Evolutionary conservation across 2,888 invertebrate species (phyloP).

Genomic region (Mesoligia furuncula): DNA sequence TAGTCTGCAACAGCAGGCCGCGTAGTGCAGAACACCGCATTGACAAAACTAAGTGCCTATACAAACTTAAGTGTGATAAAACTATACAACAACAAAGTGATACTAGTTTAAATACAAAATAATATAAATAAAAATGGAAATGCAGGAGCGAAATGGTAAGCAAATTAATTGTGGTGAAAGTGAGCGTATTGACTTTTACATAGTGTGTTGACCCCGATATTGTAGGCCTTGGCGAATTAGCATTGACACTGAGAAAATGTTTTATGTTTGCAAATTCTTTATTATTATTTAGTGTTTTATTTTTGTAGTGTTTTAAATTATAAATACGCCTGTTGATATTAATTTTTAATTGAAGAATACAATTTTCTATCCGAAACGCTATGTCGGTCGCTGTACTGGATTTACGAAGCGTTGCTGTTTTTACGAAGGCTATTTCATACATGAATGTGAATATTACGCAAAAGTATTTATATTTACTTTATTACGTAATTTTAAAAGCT

Average conservation of each 20-base stretch:
- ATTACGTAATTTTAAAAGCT: background rate
- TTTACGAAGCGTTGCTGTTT: background rate
- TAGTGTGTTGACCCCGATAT: conserved; percentile 68
- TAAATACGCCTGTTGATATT: background rate
- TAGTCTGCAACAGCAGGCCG: conserved; percentile 69
- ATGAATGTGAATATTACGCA: background rate
- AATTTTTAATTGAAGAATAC: no score
- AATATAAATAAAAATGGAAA: conserved; percentile 71
- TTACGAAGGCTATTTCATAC: background rate
- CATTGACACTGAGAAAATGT: conserved; percentile 61
- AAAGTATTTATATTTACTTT: no score
- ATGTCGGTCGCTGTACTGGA: no score
- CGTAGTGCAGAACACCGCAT: conserved; percentile 47
- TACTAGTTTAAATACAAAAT: conserved; percentile 24
- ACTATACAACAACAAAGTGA: conserved; percentile 29
- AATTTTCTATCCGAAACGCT: background rate
- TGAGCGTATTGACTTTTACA: conserved; percentile 56
- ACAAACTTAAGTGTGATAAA: conserved; percentile 49
- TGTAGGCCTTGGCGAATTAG: conserved; percentile 52
- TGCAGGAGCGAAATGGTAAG: conserved; percentile 76
- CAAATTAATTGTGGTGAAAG: conserved; percentile 72
- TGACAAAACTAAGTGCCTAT: conserved; percentile 25
- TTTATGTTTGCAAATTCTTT: conserved; percentile 38
- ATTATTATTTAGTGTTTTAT: conserved; percentile 1
- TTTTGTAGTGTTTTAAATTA: background rate